phyloP scores from a whole-genome alignment of 2,113 vertebrate species.

The Cephalopterus ornatus region DNA sequence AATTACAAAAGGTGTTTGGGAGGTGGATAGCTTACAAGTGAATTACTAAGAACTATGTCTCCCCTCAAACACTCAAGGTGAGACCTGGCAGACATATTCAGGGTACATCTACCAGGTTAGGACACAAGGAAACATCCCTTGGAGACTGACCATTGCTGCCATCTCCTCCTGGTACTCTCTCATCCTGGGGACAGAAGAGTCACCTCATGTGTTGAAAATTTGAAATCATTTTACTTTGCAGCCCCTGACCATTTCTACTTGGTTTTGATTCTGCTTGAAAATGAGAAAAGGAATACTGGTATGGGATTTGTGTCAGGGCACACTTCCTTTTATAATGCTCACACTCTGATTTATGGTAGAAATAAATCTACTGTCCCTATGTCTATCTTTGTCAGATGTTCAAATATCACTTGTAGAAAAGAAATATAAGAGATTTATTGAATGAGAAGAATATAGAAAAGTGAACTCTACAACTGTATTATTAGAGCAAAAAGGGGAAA shows the following conservation, averaged over 20 bases:
- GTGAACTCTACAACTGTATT: neutral
- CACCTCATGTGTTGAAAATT: neutral
- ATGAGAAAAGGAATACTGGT: neutral
- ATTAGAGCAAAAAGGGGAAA: neutral
- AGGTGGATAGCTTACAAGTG: neutral
- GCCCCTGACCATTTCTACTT: neutral
- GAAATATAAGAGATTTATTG: neutral
- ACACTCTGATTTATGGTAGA: neutral
- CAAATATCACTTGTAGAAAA: neutral
- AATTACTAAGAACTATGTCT: neutral
- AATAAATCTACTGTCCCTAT: neutral
- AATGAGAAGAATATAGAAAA: neutral
- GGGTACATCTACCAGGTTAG: neutral
- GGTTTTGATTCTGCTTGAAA: neutral
- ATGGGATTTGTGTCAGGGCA: neutral
- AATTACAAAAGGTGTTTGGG: neutral
- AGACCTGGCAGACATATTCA: neutral
- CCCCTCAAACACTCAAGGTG: neutral
- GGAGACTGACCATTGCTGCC: neutral
- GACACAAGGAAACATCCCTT: neutral
- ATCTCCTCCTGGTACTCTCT: neutral
- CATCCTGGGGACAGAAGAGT: neutral
- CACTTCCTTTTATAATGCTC: neutral
- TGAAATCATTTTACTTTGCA: neutral
- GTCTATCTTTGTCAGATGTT: neutral